These are phyloP conservation scores for Drosophila varians DNA, from an alignment of 1,140 invertebrate species.

Conservation along the genomic window DNA sequence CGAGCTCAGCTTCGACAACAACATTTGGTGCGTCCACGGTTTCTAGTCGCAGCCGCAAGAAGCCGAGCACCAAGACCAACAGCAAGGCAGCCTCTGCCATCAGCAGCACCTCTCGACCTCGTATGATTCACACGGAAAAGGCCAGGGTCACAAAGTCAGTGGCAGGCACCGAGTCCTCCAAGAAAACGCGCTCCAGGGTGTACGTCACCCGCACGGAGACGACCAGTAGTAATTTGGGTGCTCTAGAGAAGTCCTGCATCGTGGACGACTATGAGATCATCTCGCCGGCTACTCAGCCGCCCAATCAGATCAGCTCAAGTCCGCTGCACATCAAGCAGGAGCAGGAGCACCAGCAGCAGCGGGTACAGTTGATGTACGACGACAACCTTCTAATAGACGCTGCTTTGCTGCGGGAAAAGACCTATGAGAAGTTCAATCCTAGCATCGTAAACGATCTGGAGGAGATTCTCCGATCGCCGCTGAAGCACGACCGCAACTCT, in stretches of 20 bases:
- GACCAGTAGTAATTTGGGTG: constrained; percentile 69
- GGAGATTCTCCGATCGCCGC: constrained; percentile 79
- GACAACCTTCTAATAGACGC: constrained; percentile 71
- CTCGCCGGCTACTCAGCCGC: constrained; percentile 72
- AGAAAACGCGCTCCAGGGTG: constrained; percentile 85
- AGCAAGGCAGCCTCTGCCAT: constrained; percentile 11
- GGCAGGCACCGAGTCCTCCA: constrained; percentile 78
- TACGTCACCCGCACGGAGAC: constrained; percentile 84
- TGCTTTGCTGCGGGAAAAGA: constrained; percentile 56
- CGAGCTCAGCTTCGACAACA: not conserved
- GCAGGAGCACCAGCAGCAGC: constrained; percentile 62
- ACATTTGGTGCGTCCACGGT: constrained; percentile 15
- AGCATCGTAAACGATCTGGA: constrained; percentile 81
- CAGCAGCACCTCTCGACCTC: constrained; percentile 84
- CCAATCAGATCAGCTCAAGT: constrained; percentile 80
- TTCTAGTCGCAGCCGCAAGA: constrained; percentile 43
- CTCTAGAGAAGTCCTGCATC: constrained; percentile 55
- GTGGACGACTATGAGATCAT: constrained; percentile 82
- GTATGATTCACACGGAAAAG: constrained; percentile 90
- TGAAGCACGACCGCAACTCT: constrained; percentile 65
- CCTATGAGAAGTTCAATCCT: constrained; percentile 75
- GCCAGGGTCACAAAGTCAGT: constrained; percentile 84
- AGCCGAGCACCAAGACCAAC: constrained; percentile 17
- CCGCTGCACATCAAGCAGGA: constrained; percentile 79
- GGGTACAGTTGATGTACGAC: constrained; percentile 64